Evolutionary conservation across 2,888 invertebrate species (phyloP).

Genomic region (Melieria omissa): DNA sequence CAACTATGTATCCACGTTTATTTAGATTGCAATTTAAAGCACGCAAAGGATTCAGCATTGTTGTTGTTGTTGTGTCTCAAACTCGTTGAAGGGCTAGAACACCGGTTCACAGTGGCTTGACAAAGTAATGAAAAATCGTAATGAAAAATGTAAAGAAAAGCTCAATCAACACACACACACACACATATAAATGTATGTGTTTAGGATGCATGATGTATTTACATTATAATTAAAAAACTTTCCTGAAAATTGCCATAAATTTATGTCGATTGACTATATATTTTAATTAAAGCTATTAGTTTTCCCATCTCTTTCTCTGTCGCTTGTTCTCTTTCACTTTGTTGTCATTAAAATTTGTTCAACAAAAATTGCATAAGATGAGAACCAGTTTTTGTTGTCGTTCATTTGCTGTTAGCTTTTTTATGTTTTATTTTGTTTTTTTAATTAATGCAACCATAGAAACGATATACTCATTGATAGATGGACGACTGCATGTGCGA

Average conservation of each 20-base stretch:
- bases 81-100: too few relatives aligned
- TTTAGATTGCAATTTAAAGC: too few relatives aligned
- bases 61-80: too few relatives aligned
- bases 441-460: constrained; percentile 25
- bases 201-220: not conserved
- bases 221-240: constrained; percentile 9
- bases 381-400: constrained; percentile 15
- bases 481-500: not conserved
- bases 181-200: too few relatives aligned
- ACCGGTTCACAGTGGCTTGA: too few relatives aligned
- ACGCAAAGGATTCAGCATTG: too few relatives aligned
- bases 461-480: constrained; percentile 27
- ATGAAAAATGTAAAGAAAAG: too few relatives aligned
- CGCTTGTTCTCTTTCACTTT: constrained; percentile 6
- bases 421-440: not conserved
- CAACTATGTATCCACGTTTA: too few relatives aligned
- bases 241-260: not conserved
- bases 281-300: constrained; percentile 19
- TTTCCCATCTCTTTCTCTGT: constrained; percentile 18
- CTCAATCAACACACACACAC: too few relatives aligned
- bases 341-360: too few relatives aligned
- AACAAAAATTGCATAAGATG: constrained; percentile 19
- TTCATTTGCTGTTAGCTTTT: not conserved
- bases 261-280: constrained; percentile 9
- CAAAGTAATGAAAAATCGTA: too few relatives aligned